Base-by-base conservation (phyloP, 92 coral and sea anemone genomes). In the Porites evermanni region DNA sequence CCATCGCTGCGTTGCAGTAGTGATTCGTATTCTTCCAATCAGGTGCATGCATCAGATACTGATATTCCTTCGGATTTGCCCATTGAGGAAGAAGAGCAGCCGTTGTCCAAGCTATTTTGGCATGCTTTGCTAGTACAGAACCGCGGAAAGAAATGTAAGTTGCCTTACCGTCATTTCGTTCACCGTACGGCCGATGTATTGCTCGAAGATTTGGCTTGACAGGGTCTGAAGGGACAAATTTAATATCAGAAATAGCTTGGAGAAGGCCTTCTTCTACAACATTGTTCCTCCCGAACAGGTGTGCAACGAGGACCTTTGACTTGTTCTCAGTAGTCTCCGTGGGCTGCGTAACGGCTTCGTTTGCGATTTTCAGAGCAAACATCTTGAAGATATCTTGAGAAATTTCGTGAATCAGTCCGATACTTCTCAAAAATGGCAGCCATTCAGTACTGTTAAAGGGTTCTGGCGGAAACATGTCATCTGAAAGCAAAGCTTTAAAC, bases 21-120 rank as follows among this genome's bases (percentile, higher is more conserved):
- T 50, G 53, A 52, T n/a, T 4, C 8, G n/a, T 18, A 13, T 7
- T 38, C 19, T 2, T 61, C 51, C 71, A 61, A 38, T 56, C 18
- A 2, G 9, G 58, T 17, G 29, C 14, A 8, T 2, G 16, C 78
- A 73, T 52, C 26, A 8, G 32, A 19, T 52, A 60, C 9, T 13
- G 16, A 61, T 64, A 59, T 38, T 64, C 2, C n/a, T 8, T 61
- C 60, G 82, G 56, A 38, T 63, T 64, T 78, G 72, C 82, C 82
- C 71, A 78, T 7, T 4, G 8, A 0, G 98, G 92, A 71, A 94
- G 75, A 66, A 94, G 63, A 56, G 52, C 66, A 64, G 90, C 82
- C 64, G 79, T 89, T 1, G 95, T 94, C 98, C 98, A 94, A 54
- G 82, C 77, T 38, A 91, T 47, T 7, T 26, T 18, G 29, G 70